Evolutionary conservation across 2,113 vertebrate species (phyloP), one percentile per base, ranked within the genome.

Genomic region (Psephotus haematonotus): DNA sequence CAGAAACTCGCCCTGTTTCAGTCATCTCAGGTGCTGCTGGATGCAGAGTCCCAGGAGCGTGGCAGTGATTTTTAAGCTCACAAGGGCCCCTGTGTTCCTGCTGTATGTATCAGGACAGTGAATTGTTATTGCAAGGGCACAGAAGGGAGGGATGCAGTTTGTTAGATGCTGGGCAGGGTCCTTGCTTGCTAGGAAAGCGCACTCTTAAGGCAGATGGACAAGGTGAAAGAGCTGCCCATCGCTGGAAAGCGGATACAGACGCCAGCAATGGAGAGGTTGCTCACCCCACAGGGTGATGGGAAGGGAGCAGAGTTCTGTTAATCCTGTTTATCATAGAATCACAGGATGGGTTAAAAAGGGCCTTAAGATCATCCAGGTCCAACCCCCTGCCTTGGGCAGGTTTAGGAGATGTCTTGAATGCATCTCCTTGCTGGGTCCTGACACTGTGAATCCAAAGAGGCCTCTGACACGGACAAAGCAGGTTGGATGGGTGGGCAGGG

Each of bases 101-200:
- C 53, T 87, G 89, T 78, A 77, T 49, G 77, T 83, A 75, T 79
- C 86, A 89, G 78, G 77, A 79, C 62, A 92, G 28, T 7, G 7
- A 93, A 84, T 95, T 96, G 82, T 72, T 91, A 91, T 68, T 79
- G 70, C 57, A 89, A 70, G 75, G 81, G 88, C 86, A 76, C 53
- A 37, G 41, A 82, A 60, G 6, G 62, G 23, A 60, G 35, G 46
- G 57, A 92, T 76, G 57, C 47, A 19, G 49, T 79, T 89, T 85
- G 88, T 89, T 82, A 70, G 79, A 65, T 47, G 74, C 46, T 0
- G 1, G 59, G 41, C 41, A 82, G 57, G 81, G 78, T 47, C 70
- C 63, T 68, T 50, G 11, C 41, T 86, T 69, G 46, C 62, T 92
- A 72, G 69, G 86, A 82, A 94, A 94, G 62, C 49, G 52, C 52